These are phyloP conservation scores for Paradoxurus hermaphroditus DNA, from an alignment of 2,113 vertebrate genomes.

Conservation along the genomic window DNA sequence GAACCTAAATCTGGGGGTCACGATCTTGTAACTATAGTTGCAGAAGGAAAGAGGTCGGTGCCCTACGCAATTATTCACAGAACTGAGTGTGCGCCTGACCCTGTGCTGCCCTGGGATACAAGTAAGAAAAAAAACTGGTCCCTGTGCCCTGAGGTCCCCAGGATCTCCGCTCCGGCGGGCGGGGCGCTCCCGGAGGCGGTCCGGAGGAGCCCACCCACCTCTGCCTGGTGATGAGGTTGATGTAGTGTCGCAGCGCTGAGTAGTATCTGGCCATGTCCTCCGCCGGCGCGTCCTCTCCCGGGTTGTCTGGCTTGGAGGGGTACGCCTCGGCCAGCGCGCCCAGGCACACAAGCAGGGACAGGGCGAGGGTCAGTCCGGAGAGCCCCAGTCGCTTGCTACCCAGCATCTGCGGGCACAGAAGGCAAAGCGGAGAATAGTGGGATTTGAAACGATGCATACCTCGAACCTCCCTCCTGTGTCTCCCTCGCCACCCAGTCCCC, in stretches of 20 bases:
- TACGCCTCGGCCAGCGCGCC: conserved; percentile 92
- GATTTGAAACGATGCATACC: background rate
- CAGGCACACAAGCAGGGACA: conserved; percentile 92
- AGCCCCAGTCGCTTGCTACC: conserved; percentile 89
- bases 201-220: conserved; percentile 83
- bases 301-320: conserved; percentile 96
- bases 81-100: background rate
- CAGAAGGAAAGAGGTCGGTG: background rate
- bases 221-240: conserved; percentile 99
- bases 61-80: background rate
- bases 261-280: conserved; percentile 99
- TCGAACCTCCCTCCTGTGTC: too few species aligned
- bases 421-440: background rate
- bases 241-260: conserved; percentile 97
- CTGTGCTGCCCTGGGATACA: background rate
- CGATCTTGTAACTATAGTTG: background rate
- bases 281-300: conserved; percentile 94
- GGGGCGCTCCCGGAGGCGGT: fast-evolving
- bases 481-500: background rate
- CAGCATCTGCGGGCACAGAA: conserved; percentile 88
- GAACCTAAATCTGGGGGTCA: background rate
- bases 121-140: background rate
- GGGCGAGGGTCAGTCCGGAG: conserved; percentile 88
- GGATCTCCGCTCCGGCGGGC: fast-evolving
- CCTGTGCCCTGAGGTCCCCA: too few species aligned